Evolutionary conservation across 2,113 vertebrate species (phyloP), one percentile per base, ranked within the genome.

Genomic region (Taxidea taxus): DNA sequence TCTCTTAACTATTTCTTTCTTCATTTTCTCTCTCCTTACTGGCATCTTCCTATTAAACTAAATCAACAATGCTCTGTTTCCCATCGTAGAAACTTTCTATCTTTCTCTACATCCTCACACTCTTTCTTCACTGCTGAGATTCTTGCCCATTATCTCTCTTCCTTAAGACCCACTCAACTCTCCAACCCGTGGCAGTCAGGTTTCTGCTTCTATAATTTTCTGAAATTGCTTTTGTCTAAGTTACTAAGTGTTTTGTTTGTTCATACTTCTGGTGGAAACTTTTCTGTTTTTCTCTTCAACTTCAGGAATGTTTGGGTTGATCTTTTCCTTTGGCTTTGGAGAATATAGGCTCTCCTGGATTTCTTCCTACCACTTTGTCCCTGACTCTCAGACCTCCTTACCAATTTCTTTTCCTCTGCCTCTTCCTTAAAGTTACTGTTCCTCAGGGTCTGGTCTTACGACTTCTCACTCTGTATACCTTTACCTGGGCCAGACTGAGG

Each of bases 281-380:
- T 97, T 91, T 58, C 95, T 89, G 64, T 94, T 90, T 64, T 42
- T 90, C 66, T 81, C 77, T 80, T 42, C 25, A 54, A 3, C 10
- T 29, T 91, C 97, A 94, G 56, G 93, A 77, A 90, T 62, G 58
- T 90, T 92, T 94, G 91, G 80, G 68, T 64, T 68, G 51, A 58
- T 85, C 78, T 58, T 83, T 23, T 81, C 78, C 23, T 66, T 93
- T 54, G 29, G 77, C 75, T 83, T 82, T 25, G 27, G 78, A 64
- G 91, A 81, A 81, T 78, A 42, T 54, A 23, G 27, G 0, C 64
- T 44, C 31, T 34, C 21, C 91, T 92, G 95, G 81, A 83, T 90
- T 82, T 39, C 62, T 70, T 68, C 81, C 93, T 90, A 20, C 16
- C 27, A 64, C 60, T 84, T 77, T 27, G 31, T 68, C 5, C 13